These are phyloP conservation scores for Brachyhypopomus occidentalis DNA, from an alignment of 2,113 vertebrate genomes.

Conservation along the genomic window DNA sequence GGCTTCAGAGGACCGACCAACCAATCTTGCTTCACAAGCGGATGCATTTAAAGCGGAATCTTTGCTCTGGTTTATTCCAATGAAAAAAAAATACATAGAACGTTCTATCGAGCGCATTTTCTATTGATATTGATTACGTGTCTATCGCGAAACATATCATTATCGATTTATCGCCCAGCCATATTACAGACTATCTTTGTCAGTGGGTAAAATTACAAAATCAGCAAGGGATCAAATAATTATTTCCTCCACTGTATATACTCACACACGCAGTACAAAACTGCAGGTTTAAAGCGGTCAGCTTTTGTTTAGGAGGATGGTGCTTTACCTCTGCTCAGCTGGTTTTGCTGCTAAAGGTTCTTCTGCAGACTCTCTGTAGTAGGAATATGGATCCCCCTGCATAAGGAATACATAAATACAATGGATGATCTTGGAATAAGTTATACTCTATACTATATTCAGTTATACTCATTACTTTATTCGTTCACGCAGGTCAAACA, in stretches of 20 bases:
- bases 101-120: too few relatives aligned
- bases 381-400: constrained; percentile 55
- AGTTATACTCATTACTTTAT: background rate
- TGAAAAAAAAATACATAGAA: too few relatives aligned
- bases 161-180: too few relatives aligned
- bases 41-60: too few relatives aligned
- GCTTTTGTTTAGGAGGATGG: background rate
- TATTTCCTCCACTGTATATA: background rate
- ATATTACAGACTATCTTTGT: too few relatives aligned
- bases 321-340: constrained; percentile 63
- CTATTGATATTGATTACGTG: too few relatives aligned
- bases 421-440: background rate
- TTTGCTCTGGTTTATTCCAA: too few relatives aligned
- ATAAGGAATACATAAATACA: constrained; percentile 29
- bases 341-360: constrained; percentile 60
- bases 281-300: background rate
- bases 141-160: too few relatives aligned
- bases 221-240: too few relatives aligned
- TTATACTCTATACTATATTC: background rate
- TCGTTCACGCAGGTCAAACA: background rate
- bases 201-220: too few relatives aligned
- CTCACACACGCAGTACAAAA: background rate
- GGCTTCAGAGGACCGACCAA: too few relatives aligned
- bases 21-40: too few relatives aligned
- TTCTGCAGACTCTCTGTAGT: constrained; percentile 52